Percentiles rank a stretch among this genome's conserved stretches.
These are phyloP conservation scores for Gasterosteus nipponicus DNA, from an alignment of 2,113 vertebrate genomes.

Conservation along the genomic window DNA sequence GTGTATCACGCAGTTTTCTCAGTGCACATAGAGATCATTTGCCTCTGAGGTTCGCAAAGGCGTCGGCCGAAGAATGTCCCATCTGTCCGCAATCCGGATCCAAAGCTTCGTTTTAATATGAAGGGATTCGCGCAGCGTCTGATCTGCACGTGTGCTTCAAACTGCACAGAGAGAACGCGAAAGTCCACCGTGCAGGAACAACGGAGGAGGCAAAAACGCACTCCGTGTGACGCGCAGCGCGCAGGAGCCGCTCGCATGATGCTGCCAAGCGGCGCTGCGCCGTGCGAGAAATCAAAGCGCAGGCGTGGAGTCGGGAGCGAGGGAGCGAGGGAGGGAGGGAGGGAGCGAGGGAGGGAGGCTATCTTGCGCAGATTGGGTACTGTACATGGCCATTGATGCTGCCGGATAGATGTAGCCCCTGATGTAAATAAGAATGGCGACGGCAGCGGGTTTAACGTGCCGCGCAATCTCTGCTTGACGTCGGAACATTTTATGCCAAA, in stretches of 20 bases:
- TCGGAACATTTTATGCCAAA: conserved; percentile 35
- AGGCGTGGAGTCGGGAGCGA: conserved; percentile 73
- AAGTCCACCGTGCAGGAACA: conserved; percentile 19
- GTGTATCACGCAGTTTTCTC: neutral
- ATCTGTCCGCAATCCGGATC: conserved; percentile 11
- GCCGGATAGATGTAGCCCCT: conserved; percentile 72
- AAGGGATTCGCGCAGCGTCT: neutral
- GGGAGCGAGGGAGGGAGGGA: conserved; percentile 42
- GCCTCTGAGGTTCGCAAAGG: neutral
- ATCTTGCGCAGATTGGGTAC: conserved; percentile 73
- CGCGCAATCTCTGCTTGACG: conserved; percentile 66
- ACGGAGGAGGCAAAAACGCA: too few species aligned
- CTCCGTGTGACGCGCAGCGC: conserved; percentile 40
- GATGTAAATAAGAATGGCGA: conserved; percentile 77
- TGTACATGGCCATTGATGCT: conserved; percentile 78
- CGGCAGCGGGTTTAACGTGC: conserved; percentile 58
- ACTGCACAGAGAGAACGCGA: neutral
- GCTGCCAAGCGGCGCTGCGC: conserved; percentile 67
- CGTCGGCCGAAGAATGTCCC: conserved; percentile 1
- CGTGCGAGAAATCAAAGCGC: conserved; percentile 78
- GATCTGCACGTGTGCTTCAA: neutral
- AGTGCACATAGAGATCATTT: neutral
- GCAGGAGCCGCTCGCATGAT: conserved; percentile 60
- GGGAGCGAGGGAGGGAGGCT: conserved; percentile 45
- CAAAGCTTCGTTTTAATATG: conserved; percentile 19